Evolutionary conservation across 2,888 invertebrate genomes (phyloP).

Genomic region (Thymelicus sylvestris): DNA sequence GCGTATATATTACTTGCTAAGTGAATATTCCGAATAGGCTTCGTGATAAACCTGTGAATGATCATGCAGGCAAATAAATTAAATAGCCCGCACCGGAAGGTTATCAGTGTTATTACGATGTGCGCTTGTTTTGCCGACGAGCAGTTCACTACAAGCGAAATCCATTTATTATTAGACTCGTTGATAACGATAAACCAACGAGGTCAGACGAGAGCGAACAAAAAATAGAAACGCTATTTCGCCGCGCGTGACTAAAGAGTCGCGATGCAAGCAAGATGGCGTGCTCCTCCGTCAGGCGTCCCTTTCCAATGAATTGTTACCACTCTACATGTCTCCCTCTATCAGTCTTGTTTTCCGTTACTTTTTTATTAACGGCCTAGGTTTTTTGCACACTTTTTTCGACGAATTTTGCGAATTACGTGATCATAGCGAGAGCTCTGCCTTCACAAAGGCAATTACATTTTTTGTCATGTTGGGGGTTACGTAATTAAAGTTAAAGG

Average conservation of each 20-base stretch:
- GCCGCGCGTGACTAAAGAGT: slow-evolving; percentile 80
- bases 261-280: slow-evolving; percentile 78
- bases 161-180: slow-evolving; percentile 74
- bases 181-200: slow-evolving; percentile 83
- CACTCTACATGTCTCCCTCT: slow-evolving; percentile 59
- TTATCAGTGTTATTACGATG: slow-evolving; percentile 65
- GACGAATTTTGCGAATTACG: slow-evolving; percentile 75
- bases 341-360: slow-evolving; percentile 69
- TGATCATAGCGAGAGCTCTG: slow-evolving; percentile 61
- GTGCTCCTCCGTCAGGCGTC: slow-evolving; percentile 56
- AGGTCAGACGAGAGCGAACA: slow-evolving; percentile 79
- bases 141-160: slow-evolving; percentile 63
- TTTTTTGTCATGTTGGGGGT: slow-evolving; percentile 45
- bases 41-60: slow-evolving; percentile 18
- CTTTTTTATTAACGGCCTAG: slow-evolving; percentile 63
- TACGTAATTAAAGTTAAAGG: slow-evolving; percentile 25
- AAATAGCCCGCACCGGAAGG: slow-evolving; percentile 62
- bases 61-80: slow-evolving; percentile 57
- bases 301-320: slow-evolving; percentile 57
- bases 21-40: slow-evolving; percentile 1
- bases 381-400: slow-evolving; percentile 64
- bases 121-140: slow-evolving; percentile 60
- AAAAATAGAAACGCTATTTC: slow-evolving; percentile 81
- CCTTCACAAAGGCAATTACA: slow-evolving; percentile 49
- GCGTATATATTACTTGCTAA: background rate